These are phyloP conservation scores for Subacronicta megacephala DNA, from an alignment of 2,888 invertebrate genomes.

Conservation along the genomic window DNA sequence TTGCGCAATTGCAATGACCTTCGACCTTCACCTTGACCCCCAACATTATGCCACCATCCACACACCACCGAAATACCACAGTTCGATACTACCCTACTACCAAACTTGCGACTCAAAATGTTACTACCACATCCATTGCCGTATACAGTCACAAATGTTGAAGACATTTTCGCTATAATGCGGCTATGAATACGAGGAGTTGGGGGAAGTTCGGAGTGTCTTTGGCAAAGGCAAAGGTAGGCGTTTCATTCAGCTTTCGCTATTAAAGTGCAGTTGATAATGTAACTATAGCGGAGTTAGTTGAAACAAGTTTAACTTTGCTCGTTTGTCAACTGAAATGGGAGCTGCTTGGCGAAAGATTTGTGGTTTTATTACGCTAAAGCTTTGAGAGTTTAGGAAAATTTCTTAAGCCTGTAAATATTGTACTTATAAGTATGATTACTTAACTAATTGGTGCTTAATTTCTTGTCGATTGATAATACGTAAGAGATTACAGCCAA, in stretches of 20 bases:
- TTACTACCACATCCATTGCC: constrained; percentile 25
- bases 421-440: too few relatives aligned
- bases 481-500: too few relatives aligned
- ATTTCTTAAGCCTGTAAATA: too few relatives aligned
- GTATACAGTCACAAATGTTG: constrained; percentile 2
- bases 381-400: too few relatives aligned
- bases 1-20: constrained; percentile 76
- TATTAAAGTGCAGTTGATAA: constrained; percentile 35
- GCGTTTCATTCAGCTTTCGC: constrained; percentile 41
- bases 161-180: constrained; percentile 1
- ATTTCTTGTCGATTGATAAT: too few relatives aligned
- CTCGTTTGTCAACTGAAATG: constrained; percentile 17
- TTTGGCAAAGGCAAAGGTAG: constrained; percentile 7
- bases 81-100: constrained; percentile 54
- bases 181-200: constrained; percentile 27
- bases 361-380: background rate
- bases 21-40: constrained; percentile 67
- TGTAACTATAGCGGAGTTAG: constrained; percentile 13
- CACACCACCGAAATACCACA: constrained; percentile 69
- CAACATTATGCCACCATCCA: constrained; percentile 53
- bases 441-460: too few relatives aligned
- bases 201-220: constrained; percentile 6
- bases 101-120: constrained; percentile 5
- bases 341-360: constrained; percentile 5
- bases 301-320: constrained; percentile 8